Evolutionary conservation across 2,888 invertebrate species (phyloP), one percentile per base, ranked within the genome.

Genomic region (Orchestes rusci): DNA sequence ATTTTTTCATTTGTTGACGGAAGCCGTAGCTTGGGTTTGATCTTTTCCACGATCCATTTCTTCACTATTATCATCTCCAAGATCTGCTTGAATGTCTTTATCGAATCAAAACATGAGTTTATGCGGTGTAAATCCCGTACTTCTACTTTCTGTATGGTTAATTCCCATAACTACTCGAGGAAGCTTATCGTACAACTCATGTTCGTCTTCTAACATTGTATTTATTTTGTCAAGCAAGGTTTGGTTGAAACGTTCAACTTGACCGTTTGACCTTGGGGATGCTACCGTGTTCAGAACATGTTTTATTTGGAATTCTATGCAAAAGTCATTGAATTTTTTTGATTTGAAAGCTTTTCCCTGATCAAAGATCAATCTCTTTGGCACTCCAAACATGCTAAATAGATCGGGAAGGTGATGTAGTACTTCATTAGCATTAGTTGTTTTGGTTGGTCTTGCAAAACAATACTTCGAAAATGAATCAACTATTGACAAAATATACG

Each of bases 331-430:
- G 50, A 30, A 30, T 10, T 30, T 45, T 48, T 37, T 49, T 48
- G 5, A 33, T 35, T 20, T 41, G 15, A 41, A 41, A 4, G 41
- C 41, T 35, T 34, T 35, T 3, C 31, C 32, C 12, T 16, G 15
- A 43, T 50, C 46, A 4, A 47, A 35, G 8, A 47, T 41, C n/a
- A n/a, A n/a, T n/a, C n/a, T n/a, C n/a, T n/a, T n/a, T n/a, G n/a
- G n/a, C n/a, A n/a, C n/a, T n/a, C n/a, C 31, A 37, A 52, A 50
- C 32, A 50, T 33, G 20, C 50, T 48, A 38, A 51, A 51, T 8
- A 51, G 16, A 36, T 46, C 51, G n/a, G n/a, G n/a, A n/a, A n/a
- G n/a, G n/a, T n/a, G n/a, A n/a, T n/a, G n/a, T n/a, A n/a, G n/a
- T 5, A 45, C 42, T 36, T 50, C 45, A 36, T 42, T 43, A 4